Base-by-base conservation (phyloP, 2,113 vertebrate genomes). In the Loxodonta africana region DNA sequence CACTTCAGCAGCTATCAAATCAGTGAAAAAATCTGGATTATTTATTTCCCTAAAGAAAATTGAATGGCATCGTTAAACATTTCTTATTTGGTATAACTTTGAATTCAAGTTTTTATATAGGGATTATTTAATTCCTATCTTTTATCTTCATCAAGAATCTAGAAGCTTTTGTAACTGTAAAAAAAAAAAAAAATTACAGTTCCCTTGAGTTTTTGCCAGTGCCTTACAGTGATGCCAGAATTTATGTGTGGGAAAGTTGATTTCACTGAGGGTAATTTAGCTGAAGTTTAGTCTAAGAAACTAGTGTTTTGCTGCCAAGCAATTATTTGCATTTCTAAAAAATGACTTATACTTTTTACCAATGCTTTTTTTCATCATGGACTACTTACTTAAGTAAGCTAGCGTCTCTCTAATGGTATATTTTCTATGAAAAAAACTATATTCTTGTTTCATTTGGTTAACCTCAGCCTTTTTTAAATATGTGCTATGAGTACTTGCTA, bases 231-330 rank as follows among this genome's bases (percentile, higher is more conserved):
- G 76, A 84, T 96, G 87, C 91, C 96, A 98, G 91, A 94, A 94
- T 93, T 94, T 96, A 95, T 96, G 95, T 96, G 95, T 97, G 93
- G 87, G 96, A 97, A 96, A 97, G 94, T 85, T 98, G 96, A 86
- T 96, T 97, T 97, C 96, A 97, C 62, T 78, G 93, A 93, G 84
- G 81, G 83, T 87, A 89, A 87, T 97, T 94, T 97, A 96, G 89
- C 87, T 83, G 77, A 96, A 91, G 82, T 95, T 97, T 96, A 97
- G 94, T 96, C 90, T 97, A 92, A 97, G 97, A 93, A 96, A 67
- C 94, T 86, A 97, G 93, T 97, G 87, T 98, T 93, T 97, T 94
- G 51, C 89, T 96, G 89, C 94, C 87, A 96, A 96, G 71, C 62
- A 96, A 93, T 96, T 94, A 96, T 94, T 95, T 97, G 94, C 84